phyloP scores from a whole-genome alignment of 1,140 invertebrate species.

The Onthophagus taurus region DNA sequence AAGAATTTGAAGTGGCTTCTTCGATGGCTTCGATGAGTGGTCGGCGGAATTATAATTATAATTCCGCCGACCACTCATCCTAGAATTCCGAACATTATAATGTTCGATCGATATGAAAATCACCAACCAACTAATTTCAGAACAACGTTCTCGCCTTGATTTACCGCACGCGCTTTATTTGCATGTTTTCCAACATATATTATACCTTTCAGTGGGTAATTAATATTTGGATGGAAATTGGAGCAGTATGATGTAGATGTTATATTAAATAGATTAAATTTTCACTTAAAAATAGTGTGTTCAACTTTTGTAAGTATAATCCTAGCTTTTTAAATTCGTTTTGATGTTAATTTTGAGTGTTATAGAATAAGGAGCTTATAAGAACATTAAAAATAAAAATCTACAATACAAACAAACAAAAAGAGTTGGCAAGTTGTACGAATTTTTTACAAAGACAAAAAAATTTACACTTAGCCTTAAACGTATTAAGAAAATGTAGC shows the following conservation, averaged over 20 bases:
- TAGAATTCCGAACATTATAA: too few relatives aligned
- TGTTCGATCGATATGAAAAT: too few relatives aligned
- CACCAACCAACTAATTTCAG: too few relatives aligned
- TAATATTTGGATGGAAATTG: background rate
- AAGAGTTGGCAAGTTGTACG: background rate
- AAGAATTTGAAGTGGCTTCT: too few relatives aligned
- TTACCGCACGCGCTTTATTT: too few relatives aligned
- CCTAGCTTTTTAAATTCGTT: background rate
- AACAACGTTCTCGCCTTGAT: too few relatives aligned
- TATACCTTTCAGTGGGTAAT: too few relatives aligned
- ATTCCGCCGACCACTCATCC: too few relatives aligned
- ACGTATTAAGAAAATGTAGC: background rate
- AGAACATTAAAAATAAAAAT: background rate
- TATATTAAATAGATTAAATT: conserved; percentile 1
- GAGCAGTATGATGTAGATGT: background rate
- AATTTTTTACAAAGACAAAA: background rate
- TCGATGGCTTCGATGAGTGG: too few relatives aligned
- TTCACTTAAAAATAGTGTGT: background rate
- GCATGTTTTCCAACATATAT: too few relatives aligned
- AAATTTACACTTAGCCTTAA: background rate
- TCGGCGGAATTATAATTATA: too few relatives aligned
- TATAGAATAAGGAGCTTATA: background rate
- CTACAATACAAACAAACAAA: background rate
- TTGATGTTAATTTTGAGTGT: background rate
- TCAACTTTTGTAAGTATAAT: background rate